Evolutionary conservation across 1,140 invertebrate genomes (phyloP).

Genomic region (Leptinotarsa texana): DNA sequence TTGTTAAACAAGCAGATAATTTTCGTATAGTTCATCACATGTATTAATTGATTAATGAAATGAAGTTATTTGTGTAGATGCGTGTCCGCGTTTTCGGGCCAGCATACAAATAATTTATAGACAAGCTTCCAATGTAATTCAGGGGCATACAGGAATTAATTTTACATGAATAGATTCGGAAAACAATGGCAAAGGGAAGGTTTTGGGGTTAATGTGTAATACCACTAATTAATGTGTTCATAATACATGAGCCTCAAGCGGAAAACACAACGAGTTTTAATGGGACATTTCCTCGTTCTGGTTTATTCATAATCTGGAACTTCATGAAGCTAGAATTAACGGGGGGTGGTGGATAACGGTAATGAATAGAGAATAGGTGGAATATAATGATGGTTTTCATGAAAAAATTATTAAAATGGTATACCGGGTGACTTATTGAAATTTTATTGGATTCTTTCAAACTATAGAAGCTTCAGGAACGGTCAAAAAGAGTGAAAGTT

Average conservation of each 20-base stretch:
- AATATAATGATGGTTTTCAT: too few species aligned
- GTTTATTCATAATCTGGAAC: neutral
- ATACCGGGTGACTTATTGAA: too few species aligned
- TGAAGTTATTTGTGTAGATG: too few species aligned
- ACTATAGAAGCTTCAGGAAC: too few species aligned
- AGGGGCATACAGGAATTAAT: neutral
- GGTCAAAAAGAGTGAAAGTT: too few species aligned
- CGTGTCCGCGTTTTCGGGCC: neutral
- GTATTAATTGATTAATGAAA: too few species aligned
- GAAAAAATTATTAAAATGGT: too few species aligned
- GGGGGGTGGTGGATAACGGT: neutral
- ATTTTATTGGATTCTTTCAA: too few species aligned
- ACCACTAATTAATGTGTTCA: slow-evolving; percentile 6
- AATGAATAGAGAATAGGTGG: too few species aligned
- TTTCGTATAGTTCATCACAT: too few species aligned
- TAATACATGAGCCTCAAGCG: neutral
- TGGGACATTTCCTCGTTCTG: neutral
- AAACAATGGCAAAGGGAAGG: slow-evolving; percentile 2
- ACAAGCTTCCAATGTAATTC: neutral
- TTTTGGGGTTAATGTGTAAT: slow-evolving; percentile 6
- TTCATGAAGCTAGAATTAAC: neutral
- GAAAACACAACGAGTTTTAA: neutral
- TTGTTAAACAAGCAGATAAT: too few species aligned
- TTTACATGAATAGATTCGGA: slow-evolving; percentile 4
- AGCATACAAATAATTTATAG: neutral